Conservation (phyloP, 2,888 invertebrate genomes). For the Chrysolina oricalcia region DNA sequence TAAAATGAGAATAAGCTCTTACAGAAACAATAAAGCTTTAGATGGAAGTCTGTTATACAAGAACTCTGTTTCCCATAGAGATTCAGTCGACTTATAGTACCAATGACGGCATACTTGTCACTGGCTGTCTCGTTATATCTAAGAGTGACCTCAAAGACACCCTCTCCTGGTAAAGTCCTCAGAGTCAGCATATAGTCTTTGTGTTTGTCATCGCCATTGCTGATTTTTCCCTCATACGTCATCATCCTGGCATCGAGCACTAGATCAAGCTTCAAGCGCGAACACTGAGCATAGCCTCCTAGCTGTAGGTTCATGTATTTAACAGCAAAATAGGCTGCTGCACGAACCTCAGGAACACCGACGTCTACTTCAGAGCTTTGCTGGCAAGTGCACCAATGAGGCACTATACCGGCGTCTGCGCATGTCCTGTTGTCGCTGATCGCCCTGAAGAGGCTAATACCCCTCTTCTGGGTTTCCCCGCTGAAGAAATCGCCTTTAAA, state of each 20-base stretch:
- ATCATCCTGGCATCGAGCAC: slow-evolving; percentile 81
- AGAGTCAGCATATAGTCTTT: slow-evolving; percentile 79
- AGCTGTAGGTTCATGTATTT: slow-evolving; percentile 79
- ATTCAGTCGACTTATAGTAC: slow-evolving; percentile 85
- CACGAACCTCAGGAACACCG: slow-evolving; percentile 74
- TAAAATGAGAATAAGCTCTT: slow-evolving; percentile 56
- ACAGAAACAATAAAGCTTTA: slow-evolving; percentile 88
- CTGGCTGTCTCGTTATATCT: slow-evolving; percentile 67
- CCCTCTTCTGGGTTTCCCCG: slow-evolving; percentile 51
- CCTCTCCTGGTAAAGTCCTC: slow-evolving; percentile 80
- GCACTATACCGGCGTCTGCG: slow-evolving; percentile 82
- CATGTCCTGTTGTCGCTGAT: slow-evolving; percentile 85
- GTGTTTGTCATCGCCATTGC: slow-evolving; percentile 66
- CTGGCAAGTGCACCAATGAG: slow-evolving; percentile 93
- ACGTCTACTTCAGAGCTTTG: slow-evolving; percentile 75
- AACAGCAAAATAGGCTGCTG: slow-evolving; percentile 78
- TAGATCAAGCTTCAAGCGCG: slow-evolving; percentile 76
- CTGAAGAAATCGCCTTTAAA: slow-evolving; percentile 58
- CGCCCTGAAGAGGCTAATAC: slow-evolving; percentile 81
- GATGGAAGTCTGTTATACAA: slow-evolving; percentile 82
- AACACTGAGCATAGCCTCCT: slow-evolving; percentile 78
- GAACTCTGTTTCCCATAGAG: slow-evolving; percentile 86
- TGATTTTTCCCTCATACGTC: slow-evolving; percentile 69
- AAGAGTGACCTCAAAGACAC: slow-evolving; percentile 87
- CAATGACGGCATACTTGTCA: slow-evolving; percentile 75